Base-by-base conservation (phyloP, 2,888 invertebrate genomes). In the Pachliopta kotzebuea region DNA sequence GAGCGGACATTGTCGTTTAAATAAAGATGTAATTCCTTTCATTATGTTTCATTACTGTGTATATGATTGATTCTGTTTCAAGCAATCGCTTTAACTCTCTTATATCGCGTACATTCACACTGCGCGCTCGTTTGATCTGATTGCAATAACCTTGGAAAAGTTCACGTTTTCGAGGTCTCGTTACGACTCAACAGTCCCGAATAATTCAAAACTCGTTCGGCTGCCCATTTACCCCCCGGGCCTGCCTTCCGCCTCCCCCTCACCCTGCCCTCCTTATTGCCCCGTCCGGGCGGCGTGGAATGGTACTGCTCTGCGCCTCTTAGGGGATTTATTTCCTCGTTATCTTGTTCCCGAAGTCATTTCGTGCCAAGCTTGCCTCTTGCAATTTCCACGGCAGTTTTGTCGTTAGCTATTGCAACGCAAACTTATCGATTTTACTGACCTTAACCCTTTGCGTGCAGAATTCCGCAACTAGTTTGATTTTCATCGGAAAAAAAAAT, bases 131-230 rank as follows among this genome's bases (percentile, higher is more conserved):
- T 54, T 54, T 54, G 54, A 29, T 55, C 24, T n/a, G 56, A 57
- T 57, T 57, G 18, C 42, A 49, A 49, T 26, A 57, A 23, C 57
- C 18, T 49, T 49, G n/a, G 21, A 49, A 57, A 57, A 42, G 45
- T 49, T 57, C 24, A 21, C 42, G 45, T 42, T 23, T 45, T 45
- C 18, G 49, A 57, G 45, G 31, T 49, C 49, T 57, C 57, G 45
- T 57, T 57, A 57, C 18, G 17, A 20, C 56, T 56, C 42, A 9
- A n/a, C 56, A 8, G 56, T 56, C 57, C 31, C 45, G 57, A 57
- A 42, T 49, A 57, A 49, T 57, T 57, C 57, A 26, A 59, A 59
- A 59, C 50, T 50, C 50, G 29, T 52, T 52, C 21, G 20, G 52
- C 45, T n/a, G 45, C 45, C 45, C n/a, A 11, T 37, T 14, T 11